These are phyloP conservation scores for Lasioglossum calceatum DNA, from an alignment of 2,888 invertebrate species.

Conservation along the genomic window DNA sequence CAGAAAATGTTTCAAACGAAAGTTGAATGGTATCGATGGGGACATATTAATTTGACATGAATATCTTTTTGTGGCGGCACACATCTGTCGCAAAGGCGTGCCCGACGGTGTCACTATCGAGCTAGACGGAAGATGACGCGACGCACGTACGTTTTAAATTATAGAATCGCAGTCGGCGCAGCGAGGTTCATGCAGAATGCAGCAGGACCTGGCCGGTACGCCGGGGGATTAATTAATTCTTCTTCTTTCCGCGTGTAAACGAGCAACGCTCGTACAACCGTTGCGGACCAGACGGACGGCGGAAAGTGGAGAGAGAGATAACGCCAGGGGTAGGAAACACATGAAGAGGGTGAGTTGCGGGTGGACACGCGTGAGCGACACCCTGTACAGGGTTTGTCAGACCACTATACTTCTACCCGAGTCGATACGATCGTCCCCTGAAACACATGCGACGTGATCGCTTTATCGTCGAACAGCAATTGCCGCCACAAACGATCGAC, in stretches of 20 bases:
- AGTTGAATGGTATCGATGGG: no score
- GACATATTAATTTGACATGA: no score
- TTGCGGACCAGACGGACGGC: slow-evolving; percentile 21
- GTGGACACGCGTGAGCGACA: slow-evolving; percentile 1
- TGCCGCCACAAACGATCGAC: slow-evolving; percentile 14
- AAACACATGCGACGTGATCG: slow-evolving; percentile 30
- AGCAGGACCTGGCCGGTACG: slow-evolving; percentile 38
- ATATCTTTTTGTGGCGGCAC: neutral
- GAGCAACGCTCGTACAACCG: slow-evolving; percentile 26
- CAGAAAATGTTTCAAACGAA: no score
- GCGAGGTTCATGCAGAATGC: slow-evolving; percentile 58
- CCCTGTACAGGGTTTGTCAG: slow-evolving; percentile 19
- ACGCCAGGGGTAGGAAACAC: slow-evolving; percentile 3
- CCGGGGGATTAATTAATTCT: slow-evolving; percentile 62
- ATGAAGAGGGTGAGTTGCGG: neutral
- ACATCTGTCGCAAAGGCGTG: neutral
- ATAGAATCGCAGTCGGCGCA: slow-evolving; percentile 29
- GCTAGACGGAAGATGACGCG: slow-evolving; percentile 41
- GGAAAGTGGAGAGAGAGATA: slow-evolving; percentile 35
- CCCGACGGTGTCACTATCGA: slow-evolving; percentile 24
- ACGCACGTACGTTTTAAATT: slow-evolving; percentile 38
- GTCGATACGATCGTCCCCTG: slow-evolving; percentile 42
- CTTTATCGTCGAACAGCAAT: slow-evolving; percentile 36
- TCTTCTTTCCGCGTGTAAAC: slow-evolving; percentile 36
- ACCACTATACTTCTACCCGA: slow-evolving; percentile 23